These are phyloP conservation scores for Caerostris darwini DNA, from an alignment of 1,140 invertebrate genomes.

Conservation along the genomic window DNA sequence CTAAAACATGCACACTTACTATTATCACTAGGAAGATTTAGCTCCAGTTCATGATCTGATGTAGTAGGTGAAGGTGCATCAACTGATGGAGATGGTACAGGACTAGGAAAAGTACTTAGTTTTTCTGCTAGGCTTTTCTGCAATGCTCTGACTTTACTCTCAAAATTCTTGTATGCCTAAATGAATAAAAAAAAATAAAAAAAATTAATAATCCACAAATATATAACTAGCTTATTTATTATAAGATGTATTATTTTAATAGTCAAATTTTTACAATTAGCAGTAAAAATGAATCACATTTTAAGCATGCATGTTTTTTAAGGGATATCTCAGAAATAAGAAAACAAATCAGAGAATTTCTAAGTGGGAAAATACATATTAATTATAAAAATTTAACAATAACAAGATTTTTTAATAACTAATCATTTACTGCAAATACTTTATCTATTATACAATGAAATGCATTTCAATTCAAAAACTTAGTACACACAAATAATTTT, in stretches of 20 bases:
- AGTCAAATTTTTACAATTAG: not conserved
- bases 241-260: not conserved
- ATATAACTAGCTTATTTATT: not conserved
- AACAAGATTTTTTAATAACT: too few species aligned
- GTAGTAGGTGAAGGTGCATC: conserved; percentile 88
- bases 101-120: conserved; percentile 84
- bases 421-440: too few species aligned
- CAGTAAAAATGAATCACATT: too few species aligned
- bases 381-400: too few species aligned
- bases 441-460: too few species aligned
- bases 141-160: conserved; percentile 90
- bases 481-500: too few species aligned
- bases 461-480: too few species aligned
- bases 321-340: too few species aligned
- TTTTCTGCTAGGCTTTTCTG: conserved; percentile 92
- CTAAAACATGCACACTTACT: conserved; percentile 24
- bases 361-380: too few species aligned
- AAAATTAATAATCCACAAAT: not conserved
- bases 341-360: too few species aligned
- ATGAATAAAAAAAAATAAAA: not conserved
- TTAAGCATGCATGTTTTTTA: too few species aligned
- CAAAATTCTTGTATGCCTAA: conserved; percentile 96
- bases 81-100: conserved; percentile 81
- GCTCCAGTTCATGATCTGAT: conserved; percentile 78
- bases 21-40: conserved; percentile 59